Evolutionary conservation across 2,797 vertebrate genomes (phyloP).

Genomic region (Orestias chungarensis): DNA sequence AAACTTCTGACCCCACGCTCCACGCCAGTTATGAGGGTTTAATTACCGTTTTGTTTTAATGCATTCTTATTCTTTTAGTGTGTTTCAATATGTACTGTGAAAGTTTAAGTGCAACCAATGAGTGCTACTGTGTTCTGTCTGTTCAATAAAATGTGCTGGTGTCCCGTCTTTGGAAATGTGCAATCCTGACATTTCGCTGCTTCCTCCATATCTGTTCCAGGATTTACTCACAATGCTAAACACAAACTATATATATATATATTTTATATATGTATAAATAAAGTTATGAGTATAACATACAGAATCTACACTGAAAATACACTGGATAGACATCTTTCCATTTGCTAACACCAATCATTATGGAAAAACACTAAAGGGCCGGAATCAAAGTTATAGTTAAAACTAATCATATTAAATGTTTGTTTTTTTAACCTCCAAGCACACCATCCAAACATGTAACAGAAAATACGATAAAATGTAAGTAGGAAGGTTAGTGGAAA

Average conservation of each 20-base stretch:
- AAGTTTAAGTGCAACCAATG: constrained; percentile 55
- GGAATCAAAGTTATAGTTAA: too few species aligned
- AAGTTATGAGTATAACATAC: too few species aligned
- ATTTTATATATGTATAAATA: too few species aligned
- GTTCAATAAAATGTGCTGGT: constrained; percentile 67
- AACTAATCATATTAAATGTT: too few species aligned
- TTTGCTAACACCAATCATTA: too few species aligned
- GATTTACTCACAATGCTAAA: background rate
- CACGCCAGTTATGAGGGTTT: constrained; percentile 32
- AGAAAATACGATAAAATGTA: background rate
- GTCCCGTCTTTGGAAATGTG: constrained; percentile 52
- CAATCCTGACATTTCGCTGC: constrained; percentile 7
- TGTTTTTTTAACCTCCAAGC: too few species aligned
- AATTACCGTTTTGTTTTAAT: constrained; percentile 17
- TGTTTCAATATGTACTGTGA: constrained; percentile 67
- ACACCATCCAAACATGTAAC: background rate
- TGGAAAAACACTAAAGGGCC: too few species aligned
- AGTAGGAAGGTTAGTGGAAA: background rate
- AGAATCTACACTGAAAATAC: background rate
- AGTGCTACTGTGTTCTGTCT: constrained; percentile 71
- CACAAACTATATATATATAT: background rate
- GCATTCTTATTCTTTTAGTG: constrained; percentile 42
- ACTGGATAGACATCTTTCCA: background rate
- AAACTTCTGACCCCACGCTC: constrained; percentile 33
- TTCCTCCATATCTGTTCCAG: background rate